A percentile compares a stretch with the other conserved stretches of the same genome.
phyloP scores from a whole-genome alignment of 2,888 invertebrate genomes.

The Drosophila nr. fundita region DNA sequence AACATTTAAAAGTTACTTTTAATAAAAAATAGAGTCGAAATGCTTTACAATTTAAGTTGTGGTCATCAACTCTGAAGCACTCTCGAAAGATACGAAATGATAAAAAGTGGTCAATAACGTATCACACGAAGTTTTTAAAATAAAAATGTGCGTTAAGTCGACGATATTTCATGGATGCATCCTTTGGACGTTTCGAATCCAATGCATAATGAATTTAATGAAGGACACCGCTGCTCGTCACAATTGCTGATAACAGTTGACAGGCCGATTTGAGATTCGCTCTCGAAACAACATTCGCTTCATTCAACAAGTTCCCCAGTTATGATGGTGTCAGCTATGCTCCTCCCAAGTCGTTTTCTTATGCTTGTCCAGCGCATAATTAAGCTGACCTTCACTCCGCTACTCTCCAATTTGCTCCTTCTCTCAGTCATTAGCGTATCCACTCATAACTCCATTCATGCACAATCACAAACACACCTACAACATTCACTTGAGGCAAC shows the following conservation, averaged over 20 bases:
- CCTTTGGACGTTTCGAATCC: neutral
- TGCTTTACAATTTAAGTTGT: neutral
- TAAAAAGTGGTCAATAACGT: too few relatives aligned
- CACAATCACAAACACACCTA: constrained; percentile 24
- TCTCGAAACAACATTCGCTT: constrained; percentile 33
- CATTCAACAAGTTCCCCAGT: constrained; percentile 50
- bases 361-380: constrained; percentile 12
- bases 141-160: neutral
- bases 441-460: constrained; percentile 33
- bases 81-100: neutral
- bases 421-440: constrained; percentile 45
- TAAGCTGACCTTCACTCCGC: constrained; percentile 51
- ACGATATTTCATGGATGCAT: neutral
- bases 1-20: neutral
- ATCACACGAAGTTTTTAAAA: too few relatives aligned
- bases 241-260: constrained; percentile 30
- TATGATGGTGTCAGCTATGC: constrained; percentile 17
- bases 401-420: neutral
- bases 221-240: constrained; percentile 26
- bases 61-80: neutral
- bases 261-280: constrained; percentile 13
- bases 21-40: neutral
- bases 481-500: constrained; percentile 31
- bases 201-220: constrained; percentile 1
- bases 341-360: constrained; percentile 9